Conservation (phyloP, 1,140 invertebrate genomes). For the Paramacrobiotus metropolitanus region DNA sequence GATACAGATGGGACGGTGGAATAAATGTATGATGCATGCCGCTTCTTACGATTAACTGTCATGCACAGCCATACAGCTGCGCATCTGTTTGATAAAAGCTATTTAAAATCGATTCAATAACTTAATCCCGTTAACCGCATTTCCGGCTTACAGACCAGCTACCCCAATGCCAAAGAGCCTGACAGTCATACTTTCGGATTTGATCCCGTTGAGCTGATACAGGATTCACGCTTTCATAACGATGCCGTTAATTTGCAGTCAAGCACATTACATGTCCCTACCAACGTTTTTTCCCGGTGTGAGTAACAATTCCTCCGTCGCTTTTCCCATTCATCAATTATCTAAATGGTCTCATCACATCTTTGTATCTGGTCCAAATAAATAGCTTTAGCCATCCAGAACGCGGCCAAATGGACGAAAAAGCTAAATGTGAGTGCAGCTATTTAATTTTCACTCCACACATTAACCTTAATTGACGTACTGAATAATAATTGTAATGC, state of each 20-base stretch:
- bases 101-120: too few relatives aligned
- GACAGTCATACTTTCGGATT: background rate
- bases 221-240: slow-evolving; percentile 53
- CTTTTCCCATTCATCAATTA: too few relatives aligned
- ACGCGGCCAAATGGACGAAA: slow-evolving; percentile 64
- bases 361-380: background rate
- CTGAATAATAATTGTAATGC: too few relatives aligned
- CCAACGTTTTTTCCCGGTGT: slow-evolving; percentile 74
- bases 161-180: background rate
- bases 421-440: slow-evolving; percentile 52
- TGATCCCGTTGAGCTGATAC: background rate
- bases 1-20: background rate
- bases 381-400: slow-evolving; percentile 32
- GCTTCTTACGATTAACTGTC: too few relatives aligned
- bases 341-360: too few relatives aligned
- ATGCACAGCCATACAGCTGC: too few relatives aligned
- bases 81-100: too few relatives aligned
- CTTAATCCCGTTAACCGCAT: too few relatives aligned
- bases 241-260: slow-evolving; percentile 51
- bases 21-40: background rate
- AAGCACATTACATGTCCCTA: slow-evolving; percentile 75
- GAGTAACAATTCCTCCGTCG: too few relatives aligned
- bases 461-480: too few relatives aligned
- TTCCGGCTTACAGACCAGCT: too few relatives aligned
- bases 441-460: too few relatives aligned